Percentiles rank a stretch among this genome's conserved stretches.
Evolutionary conservation across 2,113 vertebrate genomes (phyloP).

Genomic region (Anarhynchus alexandrinus): DNA sequence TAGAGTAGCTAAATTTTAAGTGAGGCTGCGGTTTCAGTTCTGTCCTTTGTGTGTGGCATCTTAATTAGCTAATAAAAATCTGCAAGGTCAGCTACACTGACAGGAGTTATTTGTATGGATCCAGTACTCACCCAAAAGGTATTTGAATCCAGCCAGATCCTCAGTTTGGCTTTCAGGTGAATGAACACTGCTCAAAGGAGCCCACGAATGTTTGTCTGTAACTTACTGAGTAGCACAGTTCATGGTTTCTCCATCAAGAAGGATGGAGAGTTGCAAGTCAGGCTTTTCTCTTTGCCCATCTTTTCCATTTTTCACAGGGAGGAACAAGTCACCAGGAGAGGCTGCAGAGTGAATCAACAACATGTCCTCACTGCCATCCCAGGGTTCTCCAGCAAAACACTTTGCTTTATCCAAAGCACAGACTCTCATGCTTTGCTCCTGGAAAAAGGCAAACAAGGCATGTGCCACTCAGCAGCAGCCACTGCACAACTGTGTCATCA

Average conservation of each 20-base stretch:
- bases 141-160: background rate
- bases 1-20: background rate
- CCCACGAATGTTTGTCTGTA: background rate
- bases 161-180: background rate
- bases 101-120: background rate
- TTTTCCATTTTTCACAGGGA: background rate
- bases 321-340: background rate
- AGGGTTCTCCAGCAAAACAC: background rate
- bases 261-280: background rate
- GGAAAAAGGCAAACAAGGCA: background rate
- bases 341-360: background rate
- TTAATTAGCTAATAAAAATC: slow-evolving; percentile 9
- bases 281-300: background rate
- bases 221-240: background rate
- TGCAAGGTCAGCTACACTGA: background rate
- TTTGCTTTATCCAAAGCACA: background rate
- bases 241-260: background rate
- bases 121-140: background rate
- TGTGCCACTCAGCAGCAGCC: background rate
- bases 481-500: background rate
- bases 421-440: background rate
- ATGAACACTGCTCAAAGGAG: background rate
- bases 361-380: background rate
- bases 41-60: background rate
- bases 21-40: background rate